phyloP scores from a whole-genome alignment of 2,888 invertebrate genomes.

The Matsumyia berberina region DNA sequence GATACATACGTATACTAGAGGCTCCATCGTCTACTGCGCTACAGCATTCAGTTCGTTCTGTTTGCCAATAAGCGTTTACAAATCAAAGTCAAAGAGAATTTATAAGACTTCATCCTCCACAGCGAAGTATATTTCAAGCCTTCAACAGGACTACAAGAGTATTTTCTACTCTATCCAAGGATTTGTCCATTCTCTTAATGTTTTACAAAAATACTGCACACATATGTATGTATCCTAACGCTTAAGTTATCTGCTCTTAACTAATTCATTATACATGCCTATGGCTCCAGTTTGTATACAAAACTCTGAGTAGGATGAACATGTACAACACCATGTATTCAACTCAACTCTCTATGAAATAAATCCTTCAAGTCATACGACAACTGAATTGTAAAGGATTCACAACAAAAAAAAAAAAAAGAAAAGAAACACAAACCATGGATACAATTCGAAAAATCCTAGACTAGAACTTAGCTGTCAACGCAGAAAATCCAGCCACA shows the following conservation, averaged over 20 bases:
- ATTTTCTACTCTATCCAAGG: no score
- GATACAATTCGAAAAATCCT: neutral
- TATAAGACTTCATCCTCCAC: no score
- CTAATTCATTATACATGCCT: neutral
- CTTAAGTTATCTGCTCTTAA: neutral
- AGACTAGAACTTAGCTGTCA: slow-evolving; percentile 1
- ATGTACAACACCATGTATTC: neutral
- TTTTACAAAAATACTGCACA: no score
- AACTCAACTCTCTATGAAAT: neutral
- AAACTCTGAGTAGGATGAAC: neutral
- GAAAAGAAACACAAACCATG: neutral
- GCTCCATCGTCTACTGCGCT: no score
- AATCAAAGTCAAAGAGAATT: no score
- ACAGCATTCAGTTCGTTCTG: no score
- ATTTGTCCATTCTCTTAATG: no score
- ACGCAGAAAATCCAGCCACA: neutral
- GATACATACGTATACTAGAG: no score
- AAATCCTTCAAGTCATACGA: slow-evolving; percentile 6
- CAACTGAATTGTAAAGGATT: slow-evolving; percentile 7
- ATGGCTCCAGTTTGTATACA: neutral
- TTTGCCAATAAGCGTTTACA: no score
- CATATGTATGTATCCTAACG: no score
- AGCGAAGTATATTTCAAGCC: no score
- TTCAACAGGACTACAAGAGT: no score
- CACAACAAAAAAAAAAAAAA: neutral